Evolutionary conservation across 1,140 invertebrate genomes (phyloP).

Genomic region (Alviniconcha marisindica): DNA sequence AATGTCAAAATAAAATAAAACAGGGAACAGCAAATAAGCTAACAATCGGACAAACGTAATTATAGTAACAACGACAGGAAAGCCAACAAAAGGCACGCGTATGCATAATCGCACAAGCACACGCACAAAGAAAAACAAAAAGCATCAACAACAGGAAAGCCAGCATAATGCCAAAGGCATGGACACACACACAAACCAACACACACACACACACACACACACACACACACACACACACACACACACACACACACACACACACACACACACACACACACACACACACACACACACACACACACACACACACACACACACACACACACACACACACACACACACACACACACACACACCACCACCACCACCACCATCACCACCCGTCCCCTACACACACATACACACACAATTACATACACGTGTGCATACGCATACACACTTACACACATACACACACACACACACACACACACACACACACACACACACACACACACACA

Average conservation of each 20-base stretch:
- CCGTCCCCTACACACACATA: background rate
- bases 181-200: background rate
- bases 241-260: conserved; percentile 22
- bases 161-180: background rate
- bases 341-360: background rate
- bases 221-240: conserved; percentile 24
- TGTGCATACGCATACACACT: background rate
- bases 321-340: background rate
- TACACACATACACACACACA: background rate
- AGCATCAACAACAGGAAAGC: background rate
- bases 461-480: background rate
- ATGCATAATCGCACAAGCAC: background rate
- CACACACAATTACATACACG: background rate
- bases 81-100: too few relatives aligned
- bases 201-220: conserved; percentile 19
- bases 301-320: background rate
- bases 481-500: conserved; percentile 20
- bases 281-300: conserved; percentile 12
- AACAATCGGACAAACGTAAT: too few relatives aligned
- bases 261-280: background rate
- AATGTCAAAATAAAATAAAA: too few relatives aligned
- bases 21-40: too few relatives aligned
- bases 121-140: background rate
- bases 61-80: background rate
- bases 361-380: background rate